Evolutionary conservation across 2,888 invertebrate species (phyloP).

Genomic region (Andricus curvator): DNA sequence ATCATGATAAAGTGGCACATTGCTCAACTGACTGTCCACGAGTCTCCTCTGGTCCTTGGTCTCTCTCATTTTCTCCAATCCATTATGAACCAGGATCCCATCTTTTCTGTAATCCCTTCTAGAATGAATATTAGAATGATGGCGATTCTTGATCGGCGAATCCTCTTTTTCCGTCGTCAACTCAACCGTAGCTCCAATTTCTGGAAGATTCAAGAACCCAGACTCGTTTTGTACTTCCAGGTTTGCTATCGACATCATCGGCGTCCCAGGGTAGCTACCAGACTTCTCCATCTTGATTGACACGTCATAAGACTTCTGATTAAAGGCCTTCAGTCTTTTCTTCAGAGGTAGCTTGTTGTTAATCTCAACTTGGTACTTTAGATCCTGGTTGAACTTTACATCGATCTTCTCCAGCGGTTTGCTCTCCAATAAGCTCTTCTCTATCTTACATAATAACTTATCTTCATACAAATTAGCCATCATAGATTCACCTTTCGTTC

Average conservation of each 20-base stretch:
- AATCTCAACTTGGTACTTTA: slow-evolving; percentile 60
- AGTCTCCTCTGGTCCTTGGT: slow-evolving; percentile 55
- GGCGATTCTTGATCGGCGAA: slow-evolving; percentile 5
- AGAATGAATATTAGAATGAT: slow-evolving; percentile 50
- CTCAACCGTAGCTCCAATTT: slow-evolving; percentile 50
- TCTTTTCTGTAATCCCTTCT: slow-evolving; percentile 64
- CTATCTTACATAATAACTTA: slow-evolving; percentile 64
- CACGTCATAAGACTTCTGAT: slow-evolving; percentile 58
- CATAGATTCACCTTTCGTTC: slow-evolving; percentile 58
- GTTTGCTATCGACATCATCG: slow-evolving; percentile 72
- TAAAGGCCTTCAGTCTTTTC: slow-evolving; percentile 69
- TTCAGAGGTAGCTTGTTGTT: slow-evolving; percentile 72
- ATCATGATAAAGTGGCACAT: slow-evolving; percentile 52
- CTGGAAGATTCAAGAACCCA: slow-evolving; percentile 16
- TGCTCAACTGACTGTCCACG: slow-evolving; percentile 49
- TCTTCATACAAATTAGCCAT: slow-evolving; percentile 63
- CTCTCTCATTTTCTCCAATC: slow-evolving; percentile 52
- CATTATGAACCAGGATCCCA: slow-evolving; percentile 51
- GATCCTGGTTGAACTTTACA: slow-evolving; percentile 57
- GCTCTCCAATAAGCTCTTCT: slow-evolving; percentile 56
- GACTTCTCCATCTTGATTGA: slow-evolving; percentile 61
- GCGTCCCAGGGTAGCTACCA: slow-evolving; percentile 62
- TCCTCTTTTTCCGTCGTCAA: slow-evolving; percentile 35
- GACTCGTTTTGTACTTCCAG: slow-evolving; percentile 56
- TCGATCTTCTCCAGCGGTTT: slow-evolving; percentile 59